Percentiles rank a stretch among this genome's conserved stretches.
phyloP scores from a whole-genome alignment of 2,113 vertebrate genomes.

The Gymnogyps californianus region DNA sequence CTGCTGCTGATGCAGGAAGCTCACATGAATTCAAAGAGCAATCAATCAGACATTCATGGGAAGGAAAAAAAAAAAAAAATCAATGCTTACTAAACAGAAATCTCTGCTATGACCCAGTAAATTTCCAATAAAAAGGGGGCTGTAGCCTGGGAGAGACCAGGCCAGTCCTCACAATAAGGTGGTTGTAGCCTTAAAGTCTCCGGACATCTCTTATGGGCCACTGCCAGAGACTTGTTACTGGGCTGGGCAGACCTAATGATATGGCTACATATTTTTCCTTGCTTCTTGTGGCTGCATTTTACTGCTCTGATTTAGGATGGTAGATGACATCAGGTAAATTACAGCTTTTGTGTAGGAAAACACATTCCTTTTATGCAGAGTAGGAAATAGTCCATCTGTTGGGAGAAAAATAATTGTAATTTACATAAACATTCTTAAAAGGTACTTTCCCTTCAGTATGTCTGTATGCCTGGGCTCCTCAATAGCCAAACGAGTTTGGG shows the following conservation, averaged over 20 bases:
- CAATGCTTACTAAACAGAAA: neutral
- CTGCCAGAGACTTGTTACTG: fast-evolving
- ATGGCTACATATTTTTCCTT: neutral
- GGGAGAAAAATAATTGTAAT: neutral
- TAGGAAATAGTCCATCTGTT: neutral
- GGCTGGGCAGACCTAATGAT: neutral
- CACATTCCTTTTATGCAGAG: neutral
- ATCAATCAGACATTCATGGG: neutral
- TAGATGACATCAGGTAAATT: neutral
- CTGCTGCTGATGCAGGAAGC: neutral
- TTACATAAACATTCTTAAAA: neutral
- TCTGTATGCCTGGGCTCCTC: neutral
- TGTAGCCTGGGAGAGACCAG: neutral
- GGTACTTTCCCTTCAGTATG: neutral
- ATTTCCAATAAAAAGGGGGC: neutral
- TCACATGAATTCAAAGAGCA: neutral
- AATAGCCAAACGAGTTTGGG: neutral
- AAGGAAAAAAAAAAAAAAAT: neutral
- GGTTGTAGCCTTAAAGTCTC: neutral
- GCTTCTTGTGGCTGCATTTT: neutral
- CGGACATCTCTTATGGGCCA: neutral
- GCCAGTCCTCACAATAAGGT: neutral
- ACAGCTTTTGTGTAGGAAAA: neutral
- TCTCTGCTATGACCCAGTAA: neutral
- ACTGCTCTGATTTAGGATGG: neutral